phyloP scores from a whole-genome alignment of 1,140 invertebrate genomes.

The Nephotettix cincticeps region DNA sequence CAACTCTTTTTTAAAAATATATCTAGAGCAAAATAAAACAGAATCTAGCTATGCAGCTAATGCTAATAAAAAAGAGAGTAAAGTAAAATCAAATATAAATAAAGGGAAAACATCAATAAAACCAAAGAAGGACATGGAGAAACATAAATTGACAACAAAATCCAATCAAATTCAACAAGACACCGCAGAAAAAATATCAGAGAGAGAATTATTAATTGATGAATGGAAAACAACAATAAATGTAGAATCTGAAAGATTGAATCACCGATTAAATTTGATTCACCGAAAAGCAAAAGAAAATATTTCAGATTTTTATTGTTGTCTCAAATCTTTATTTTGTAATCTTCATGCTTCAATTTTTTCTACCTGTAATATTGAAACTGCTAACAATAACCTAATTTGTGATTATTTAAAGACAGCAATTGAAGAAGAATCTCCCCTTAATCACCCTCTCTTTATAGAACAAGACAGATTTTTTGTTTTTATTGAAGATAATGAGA shows the following conservation, averaged over 20 bases:
- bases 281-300: constrained; percentile 48
- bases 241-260: constrained; percentile 53
- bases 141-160: not conserved
- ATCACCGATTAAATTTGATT: constrained; percentile 48
- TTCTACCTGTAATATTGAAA: constrained; percentile 52
- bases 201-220: not conserved
- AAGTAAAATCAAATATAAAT: not conserved
- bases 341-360: not conserved
- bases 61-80: not conserved
- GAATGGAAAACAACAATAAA: constrained; percentile 46
- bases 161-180: not conserved
- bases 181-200: not conserved
- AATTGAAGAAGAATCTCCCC: constrained; percentile 52
- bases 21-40: not conserved
- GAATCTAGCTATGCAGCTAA: not conserved
- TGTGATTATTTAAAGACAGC: constrained; percentile 55
- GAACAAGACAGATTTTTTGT: constrained; percentile 50
- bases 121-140: not conserved
- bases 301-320: constrained; percentile 37
- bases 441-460: constrained; percentile 51
- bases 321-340: constrained; percentile 14
- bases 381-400: constrained; percentile 54
- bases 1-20: not conserved
- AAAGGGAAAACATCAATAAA: not conserved
- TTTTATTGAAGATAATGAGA: not conserved